Conservation (phyloP, 2,113 vertebrate genomes). For the Pituophis catenifer region DNA sequence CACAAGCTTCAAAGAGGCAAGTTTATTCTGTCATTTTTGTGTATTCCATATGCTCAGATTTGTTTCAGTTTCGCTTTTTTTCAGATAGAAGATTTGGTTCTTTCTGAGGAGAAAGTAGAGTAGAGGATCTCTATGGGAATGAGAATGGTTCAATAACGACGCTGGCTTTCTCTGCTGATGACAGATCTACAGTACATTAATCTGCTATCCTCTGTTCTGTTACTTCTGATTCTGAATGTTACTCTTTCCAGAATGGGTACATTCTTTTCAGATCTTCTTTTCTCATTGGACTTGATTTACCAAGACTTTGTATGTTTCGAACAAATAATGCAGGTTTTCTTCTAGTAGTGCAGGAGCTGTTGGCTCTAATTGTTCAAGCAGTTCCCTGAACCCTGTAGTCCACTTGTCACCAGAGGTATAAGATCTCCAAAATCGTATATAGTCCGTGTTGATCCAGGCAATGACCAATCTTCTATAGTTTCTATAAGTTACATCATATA, state of each 20-base stretch:
- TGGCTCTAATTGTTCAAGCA: not conserved
- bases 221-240: not conserved
- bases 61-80: not conserved
- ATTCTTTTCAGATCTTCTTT: not conserved
- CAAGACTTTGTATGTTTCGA: not conserved
- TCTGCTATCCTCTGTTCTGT: not conserved
- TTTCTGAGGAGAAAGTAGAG: not conserved
- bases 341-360: not conserved
- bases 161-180: not conserved
- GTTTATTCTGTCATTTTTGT: not conserved
- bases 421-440: not conserved
- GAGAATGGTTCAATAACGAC: not conserved
- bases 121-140: not conserved
- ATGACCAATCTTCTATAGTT: not conserved
- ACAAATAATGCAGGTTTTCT: not conserved
- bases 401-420: not conserved
- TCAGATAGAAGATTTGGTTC: not conserved
- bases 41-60: not conserved
- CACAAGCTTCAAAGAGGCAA: not conserved
- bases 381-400: not conserved
- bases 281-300: not conserved
- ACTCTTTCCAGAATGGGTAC: not conserved
- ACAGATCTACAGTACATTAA: not conserved
- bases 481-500: not conserved
- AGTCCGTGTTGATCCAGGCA: not conserved